Evolutionary conservation across 2,113 vertebrate species (phyloP), one percentile per base, ranked within the genome.

Genomic region (Kryptolebias marmoratus): DNA sequence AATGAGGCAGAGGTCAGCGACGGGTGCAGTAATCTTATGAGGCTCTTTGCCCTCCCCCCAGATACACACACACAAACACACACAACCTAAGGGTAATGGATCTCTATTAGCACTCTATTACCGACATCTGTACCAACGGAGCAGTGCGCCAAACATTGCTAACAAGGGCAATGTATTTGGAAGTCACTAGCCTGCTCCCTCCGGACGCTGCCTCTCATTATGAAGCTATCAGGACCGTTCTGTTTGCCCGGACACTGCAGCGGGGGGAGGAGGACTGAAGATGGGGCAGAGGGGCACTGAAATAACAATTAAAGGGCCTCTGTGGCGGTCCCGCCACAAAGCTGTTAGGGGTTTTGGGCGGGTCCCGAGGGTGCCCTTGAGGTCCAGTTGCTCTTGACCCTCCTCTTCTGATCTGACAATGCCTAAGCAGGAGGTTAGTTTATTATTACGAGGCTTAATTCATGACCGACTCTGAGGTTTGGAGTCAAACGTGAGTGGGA

Each of bases 121-220:
- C 89, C 82, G 80, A 93, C 93, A 91, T 94, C 91, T 93, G 91
- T 92, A 91, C 83, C 88, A 86, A 83, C 86, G 72, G 80, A 91
- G 85, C 85, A 49, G 61, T 32, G 88, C 83, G 87, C 91, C 90
- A 92, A 91, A 92, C 89, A 64, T 67, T 48, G 85, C 88, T 93
- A 94, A 94, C 93, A 94, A 93, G 92, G 91, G 91, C 92, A 91
- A 92, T 91, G 90, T 84, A 91, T 94, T 92, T 93, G 90, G 88
- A 92, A 92, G 93, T 90, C 89, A 90, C 83, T 83, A 62, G 78
- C 73, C 60, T 16, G 84, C 86, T 93, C 92, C 90, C 90, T 68
- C 65, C 61, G 90, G 93, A 90, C 86, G 45, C 79, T 63, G 77
- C 80, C 81, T 77, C 85, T 91, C 90, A 90, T 93, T 93, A 91